phyloP scores from a whole-genome alignment of 2,797 vertebrate species.

The Melanotaenia maccullochi region DNA sequence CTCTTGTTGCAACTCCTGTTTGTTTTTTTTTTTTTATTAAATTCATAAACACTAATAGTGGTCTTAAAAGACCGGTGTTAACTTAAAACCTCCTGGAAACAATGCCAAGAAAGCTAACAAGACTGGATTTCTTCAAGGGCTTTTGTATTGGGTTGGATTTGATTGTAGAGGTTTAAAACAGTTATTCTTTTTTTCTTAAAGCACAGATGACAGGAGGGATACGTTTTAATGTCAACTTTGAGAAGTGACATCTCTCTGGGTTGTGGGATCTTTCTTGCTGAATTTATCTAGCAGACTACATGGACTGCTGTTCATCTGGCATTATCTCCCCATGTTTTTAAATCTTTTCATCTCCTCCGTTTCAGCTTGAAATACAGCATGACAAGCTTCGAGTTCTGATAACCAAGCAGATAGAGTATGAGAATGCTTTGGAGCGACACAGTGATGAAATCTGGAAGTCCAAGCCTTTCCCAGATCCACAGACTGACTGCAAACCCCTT shows the following conservation, averaged over 20 bases:
- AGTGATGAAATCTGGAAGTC: conserved; percentile 89
- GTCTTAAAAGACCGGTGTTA: background rate
- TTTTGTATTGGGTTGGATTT: conserved; percentile 31
- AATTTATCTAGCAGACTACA: background rate
- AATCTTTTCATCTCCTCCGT: conserved; percentile 5
- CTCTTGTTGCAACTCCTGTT: background rate
- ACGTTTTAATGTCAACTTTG: conserved; percentile 15
- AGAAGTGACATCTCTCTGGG: conserved; percentile 10
- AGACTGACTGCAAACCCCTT: conserved; percentile 92
- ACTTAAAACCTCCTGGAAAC: background rate
- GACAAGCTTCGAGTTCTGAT: conserved; percentile 91
- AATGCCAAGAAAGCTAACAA: background rate
- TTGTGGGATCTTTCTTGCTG: conserved; percentile 2
- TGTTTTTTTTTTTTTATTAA: no score
- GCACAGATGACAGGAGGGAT: conserved; percentile 6
- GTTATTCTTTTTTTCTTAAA: background rate
- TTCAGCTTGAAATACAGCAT: conserved; percentile 91
- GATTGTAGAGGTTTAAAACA: conserved; percentile 1
- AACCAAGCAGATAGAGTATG: conserved; percentile 93
- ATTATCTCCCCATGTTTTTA: background rate
- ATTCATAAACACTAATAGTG: no score
- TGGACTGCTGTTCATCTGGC: background rate
- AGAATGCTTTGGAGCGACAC: conserved; percentile 87
- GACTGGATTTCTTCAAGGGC: conserved; percentile 1
- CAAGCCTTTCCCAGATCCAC: conserved; percentile 89